Evolutionary conservation across 30 jellyfish, hydroid and myxozoan species (phyloP), one percentile per base, ranked within the genome.

Genomic region (Cassiopea andromeda): DNA sequence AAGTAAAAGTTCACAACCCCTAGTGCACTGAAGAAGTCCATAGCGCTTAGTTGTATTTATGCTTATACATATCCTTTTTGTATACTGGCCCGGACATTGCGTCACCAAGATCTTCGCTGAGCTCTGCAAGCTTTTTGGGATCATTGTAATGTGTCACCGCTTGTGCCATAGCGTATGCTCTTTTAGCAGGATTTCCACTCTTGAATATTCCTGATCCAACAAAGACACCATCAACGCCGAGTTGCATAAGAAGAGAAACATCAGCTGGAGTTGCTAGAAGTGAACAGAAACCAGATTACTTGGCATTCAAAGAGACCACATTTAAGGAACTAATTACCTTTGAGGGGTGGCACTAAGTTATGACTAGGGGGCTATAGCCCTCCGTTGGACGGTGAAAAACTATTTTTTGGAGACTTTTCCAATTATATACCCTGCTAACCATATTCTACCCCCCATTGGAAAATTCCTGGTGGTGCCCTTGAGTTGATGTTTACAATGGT

Each of bases 191-290:
- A 61, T 90, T 76, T 12, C 89, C 98, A 78, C 98, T 94, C 74
- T 94, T 94, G 97, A 94, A 94, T 14, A 94, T 94, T 50, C 98
- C 98, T 2, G 98, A 94, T n/a, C 98, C 98, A 75, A 94, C 98
- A 71, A 94, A 94, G 3, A 94, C 98, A 18, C 98, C 98, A 54
- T 94, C 98, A 49, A 94, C 97, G 18, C 98, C 98, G 2, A 94
- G 92, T 66, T 94, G 98, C 98, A 94, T 94, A 76, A 94, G 84
- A 1, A 94, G 90, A 1, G 98, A 85, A 5, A 94, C 98, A 70
- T 94, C 98, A 1, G 97, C 94, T 18, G 98, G 98, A 14, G 97
- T 94, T 9, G 97, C 97, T 94, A 77, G 27, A 74, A 82, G 45
- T 19, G 75, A 14, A 66, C 75, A 66, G 9, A 50, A 2, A 50